Evolutionary conservation across 2,113 vertebrate species (phyloP), one percentile per base, ranked within the genome.

Genomic region (Phodopus roborovskii): DNA sequence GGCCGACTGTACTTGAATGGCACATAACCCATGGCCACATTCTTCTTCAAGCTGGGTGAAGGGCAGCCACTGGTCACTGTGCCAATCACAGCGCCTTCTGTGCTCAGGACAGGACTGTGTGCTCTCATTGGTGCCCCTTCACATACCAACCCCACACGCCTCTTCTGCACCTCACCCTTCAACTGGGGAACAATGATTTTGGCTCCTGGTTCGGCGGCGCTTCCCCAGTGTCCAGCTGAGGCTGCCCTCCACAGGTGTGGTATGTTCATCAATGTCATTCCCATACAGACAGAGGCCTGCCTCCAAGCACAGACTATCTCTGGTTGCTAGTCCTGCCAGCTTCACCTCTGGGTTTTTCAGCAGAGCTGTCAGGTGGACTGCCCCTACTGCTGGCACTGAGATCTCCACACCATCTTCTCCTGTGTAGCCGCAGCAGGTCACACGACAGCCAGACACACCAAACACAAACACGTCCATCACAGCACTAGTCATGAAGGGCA

Each of bases 401-500:
- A 99, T 99, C 99, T 99, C 99, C 90, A 99, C 99, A 0, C 99
- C 99, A 0, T 99, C 99, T 97, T 99, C 99, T 92, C 99, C 99
- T 0, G 99, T 99, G 98, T 99, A 99, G 91, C 99, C 99, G 1
- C 99, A 99, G 94, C 99, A 99, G 0, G 99, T 99, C 92, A 99
- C 97, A 42, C 99, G 99, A 98, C 99, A 99, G 96, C 97, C 98
- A 0, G 98, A 97, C 79, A 99, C 97, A 0, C 99, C 99, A 0
- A 99, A 99, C n/a, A n/a, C n/a, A n/a, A n/a, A n/a, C 64, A 99
- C 98, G 0, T 98, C 98, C 15, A 99, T 99, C 97, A 98, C 50
- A 45, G 98, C 93, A 81, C 99, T 99, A 70, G 97, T 99, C 99
- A 99, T 99, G 98, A 99, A 99, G 95, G 99, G 98, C 94, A 99